Percentiles rank a stretch among this genome's conserved stretches.
These are phyloP conservation scores for Eulemur albifrons DNA, from an alignment of 2,797 vertebrate genomes.

Conservation along the genomic window DNA sequence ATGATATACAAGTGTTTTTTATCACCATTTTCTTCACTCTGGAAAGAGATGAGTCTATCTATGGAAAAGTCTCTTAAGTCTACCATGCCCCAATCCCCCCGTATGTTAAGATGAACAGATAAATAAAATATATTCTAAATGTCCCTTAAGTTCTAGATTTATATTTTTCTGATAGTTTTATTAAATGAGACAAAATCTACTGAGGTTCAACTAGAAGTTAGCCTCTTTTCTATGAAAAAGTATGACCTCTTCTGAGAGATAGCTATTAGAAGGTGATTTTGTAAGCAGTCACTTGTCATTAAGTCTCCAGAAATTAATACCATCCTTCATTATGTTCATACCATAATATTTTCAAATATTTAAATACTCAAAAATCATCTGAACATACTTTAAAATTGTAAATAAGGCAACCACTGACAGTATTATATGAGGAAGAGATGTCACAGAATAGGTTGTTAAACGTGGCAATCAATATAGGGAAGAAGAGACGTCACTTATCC, in stretches of 20 bases:
- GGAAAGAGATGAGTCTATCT: neutral
- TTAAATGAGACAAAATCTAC: conserved; percentile 9
- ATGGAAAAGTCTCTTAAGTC: neutral
- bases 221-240: neutral
- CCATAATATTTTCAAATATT: neutral
- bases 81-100: neutral
- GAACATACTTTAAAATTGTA: neutral
- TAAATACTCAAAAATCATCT: neutral
- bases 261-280: neutral
- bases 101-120: neutral
- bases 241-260: neutral
- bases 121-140: neutral
- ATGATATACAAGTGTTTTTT: neutral
- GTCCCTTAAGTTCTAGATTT: neutral
- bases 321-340: neutral
- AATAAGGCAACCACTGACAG: neutral
- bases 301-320: conserved; percentile 16
- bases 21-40: neutral
- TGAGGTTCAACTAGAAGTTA: neutral
- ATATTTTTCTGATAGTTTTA: conserved; percentile 31
- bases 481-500: neutral
- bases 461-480: neutral
- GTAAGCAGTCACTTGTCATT: neutral
- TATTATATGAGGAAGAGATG: neutral
- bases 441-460: neutral